Percentiles rank a stretch among this genome's conserved stretches.
These are phyloP conservation scores for Conopomorpha cramerella DNA, from an alignment of 1,140 invertebrate genomes.

Conservation along the genomic window DNA sequence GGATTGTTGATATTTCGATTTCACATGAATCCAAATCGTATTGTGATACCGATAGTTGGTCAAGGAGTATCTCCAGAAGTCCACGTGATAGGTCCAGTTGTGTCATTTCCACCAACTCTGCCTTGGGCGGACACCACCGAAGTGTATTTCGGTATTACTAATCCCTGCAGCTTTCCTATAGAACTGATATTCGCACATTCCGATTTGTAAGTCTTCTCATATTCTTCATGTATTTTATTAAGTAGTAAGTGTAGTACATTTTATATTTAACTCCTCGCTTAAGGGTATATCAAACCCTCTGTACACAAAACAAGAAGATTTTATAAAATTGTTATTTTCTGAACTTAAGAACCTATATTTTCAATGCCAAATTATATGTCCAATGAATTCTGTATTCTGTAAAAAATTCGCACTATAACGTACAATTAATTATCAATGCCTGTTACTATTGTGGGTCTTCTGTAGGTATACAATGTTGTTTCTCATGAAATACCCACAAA, in stretches of 20 bases:
- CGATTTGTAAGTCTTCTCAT: constrained; percentile 25
- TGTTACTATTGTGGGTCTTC: no score
- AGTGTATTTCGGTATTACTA: constrained; percentile 42
- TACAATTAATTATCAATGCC: background rate
- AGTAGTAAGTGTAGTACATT: background rate
- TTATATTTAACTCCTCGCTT: background rate
- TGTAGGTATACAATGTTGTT: no score
- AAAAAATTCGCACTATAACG: background rate
- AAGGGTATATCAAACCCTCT: background rate
- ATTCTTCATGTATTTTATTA: constrained; percentile 5
- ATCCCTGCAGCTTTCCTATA: constrained; percentile 45
- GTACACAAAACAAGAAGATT: background rate
- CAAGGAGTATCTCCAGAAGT: constrained; percentile 37
- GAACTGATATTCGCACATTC: constrained; percentile 45
- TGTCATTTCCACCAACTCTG: constrained; percentile 33
- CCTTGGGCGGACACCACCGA: constrained; percentile 39
- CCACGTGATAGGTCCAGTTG: constrained; percentile 34
- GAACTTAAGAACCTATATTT: background rate
- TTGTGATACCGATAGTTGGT: constrained; percentile 37
- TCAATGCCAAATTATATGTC: background rate
- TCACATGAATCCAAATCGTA: constrained; percentile 45
- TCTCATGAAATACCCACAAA: no score
- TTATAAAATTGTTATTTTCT: background rate
- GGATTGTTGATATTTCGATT: constrained; percentile 39
- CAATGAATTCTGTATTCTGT: background rate